Evolutionary conservation across 2,113 vertebrate genomes (phyloP).

Genomic region (Collichthys lucidus): DNA sequence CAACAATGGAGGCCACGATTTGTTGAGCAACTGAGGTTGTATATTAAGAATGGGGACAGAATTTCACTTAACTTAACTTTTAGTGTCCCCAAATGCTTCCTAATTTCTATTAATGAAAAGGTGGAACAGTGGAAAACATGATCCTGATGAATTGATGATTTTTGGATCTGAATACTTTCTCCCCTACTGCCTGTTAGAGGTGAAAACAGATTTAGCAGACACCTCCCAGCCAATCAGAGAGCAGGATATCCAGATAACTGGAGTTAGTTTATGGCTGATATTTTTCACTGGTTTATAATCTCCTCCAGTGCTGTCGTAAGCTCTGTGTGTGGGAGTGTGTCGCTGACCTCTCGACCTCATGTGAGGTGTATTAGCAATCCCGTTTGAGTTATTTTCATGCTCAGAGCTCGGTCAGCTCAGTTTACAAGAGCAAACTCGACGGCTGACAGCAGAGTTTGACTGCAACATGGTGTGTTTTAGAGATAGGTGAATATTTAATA

Average conservation of each 20-base stretch:
- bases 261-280: background rate
- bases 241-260: background rate
- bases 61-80: no score
- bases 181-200: no score
- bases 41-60: no score
- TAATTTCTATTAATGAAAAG: no score
- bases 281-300: background rate
- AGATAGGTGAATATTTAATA: no score
- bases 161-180: background rate
- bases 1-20: no score
- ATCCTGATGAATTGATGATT: no score
- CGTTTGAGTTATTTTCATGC: conserved; percentile 47
- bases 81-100: no score
- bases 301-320: background rate
- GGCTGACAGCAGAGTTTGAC: background rate
- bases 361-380: conserved; percentile 4
- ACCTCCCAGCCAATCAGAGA: conserved; percentile 2
- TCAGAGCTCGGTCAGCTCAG: conserved; percentile 21
- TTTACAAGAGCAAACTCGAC: background rate
- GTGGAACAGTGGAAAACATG: no score
- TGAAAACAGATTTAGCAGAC: background rate
- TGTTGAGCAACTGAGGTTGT: no score
- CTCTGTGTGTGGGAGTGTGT: conserved; percentile 20
- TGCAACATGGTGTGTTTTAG: no score
- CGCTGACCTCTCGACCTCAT: background rate